Percentiles rank a stretch among this genome's conserved stretches.
phyloP scores from a whole-genome alignment of 2,888 invertebrate genomes.

The Dicyrtomina minuta region DNA sequence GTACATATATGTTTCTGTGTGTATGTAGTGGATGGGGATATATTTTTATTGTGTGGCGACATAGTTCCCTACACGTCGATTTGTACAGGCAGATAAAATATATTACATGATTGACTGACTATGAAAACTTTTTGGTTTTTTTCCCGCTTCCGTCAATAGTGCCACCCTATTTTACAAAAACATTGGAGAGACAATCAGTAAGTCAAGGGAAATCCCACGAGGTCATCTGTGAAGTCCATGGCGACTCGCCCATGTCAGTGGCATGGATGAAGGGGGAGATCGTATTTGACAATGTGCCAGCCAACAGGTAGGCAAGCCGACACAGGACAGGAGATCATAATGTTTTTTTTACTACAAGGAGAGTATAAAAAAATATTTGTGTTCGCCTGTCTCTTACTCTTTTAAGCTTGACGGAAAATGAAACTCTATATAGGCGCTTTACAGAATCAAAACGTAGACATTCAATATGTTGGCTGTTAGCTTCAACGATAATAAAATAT shows the following conservation, averaged over 20 bases:
- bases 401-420: no score
- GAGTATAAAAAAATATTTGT: not conserved
- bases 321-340: no score
- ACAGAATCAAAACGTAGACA: no score
- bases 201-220: slow-evolving; percentile 49
- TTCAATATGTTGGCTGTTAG: not conserved
- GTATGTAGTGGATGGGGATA: no score
- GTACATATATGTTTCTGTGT: not conserved
- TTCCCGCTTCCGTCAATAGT: slow-evolving; percentile 35
- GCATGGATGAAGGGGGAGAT: slow-evolving; percentile 44
- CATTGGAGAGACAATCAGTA: slow-evolving; percentile 40
- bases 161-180: slow-evolving; percentile 48
- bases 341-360: not conserved
- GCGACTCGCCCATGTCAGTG: slow-evolving; percentile 44
- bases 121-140: not conserved
- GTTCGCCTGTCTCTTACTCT: no score
- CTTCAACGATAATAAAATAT: not conserved
- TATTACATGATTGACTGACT: no score
- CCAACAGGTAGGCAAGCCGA: slow-evolving; percentile 49
- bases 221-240: slow-evolving; percentile 48
- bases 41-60: no score
- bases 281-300: slow-evolving; percentile 43
- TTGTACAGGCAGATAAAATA: no score
- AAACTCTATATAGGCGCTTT: no score
- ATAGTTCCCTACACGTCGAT: no score